Evolutionary conservation across 2,113 vertebrate genomes (phyloP), one percentile per base, ranked within the genome.

Genomic region (Nycticorax nycticorax): DNA sequence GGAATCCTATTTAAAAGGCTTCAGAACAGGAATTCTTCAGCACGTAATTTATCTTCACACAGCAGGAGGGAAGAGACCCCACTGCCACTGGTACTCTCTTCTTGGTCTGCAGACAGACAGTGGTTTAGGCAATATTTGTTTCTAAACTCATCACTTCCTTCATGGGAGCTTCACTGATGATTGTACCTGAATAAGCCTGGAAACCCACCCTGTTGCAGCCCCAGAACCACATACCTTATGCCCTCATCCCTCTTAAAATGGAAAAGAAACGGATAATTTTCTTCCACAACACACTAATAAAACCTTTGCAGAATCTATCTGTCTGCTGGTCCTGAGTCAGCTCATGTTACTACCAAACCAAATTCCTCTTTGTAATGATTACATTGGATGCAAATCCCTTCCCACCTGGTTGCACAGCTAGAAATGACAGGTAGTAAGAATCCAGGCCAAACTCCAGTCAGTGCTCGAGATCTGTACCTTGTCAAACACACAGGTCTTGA

Each of bases 1-100:
- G 14, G 18, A 85, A 87, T 80, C 17, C 47, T 71, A 10, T 68
- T 71, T 87, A 12, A 88, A 84, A 85, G 20, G 21, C 21, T 57
- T 69, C 56, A 79, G 75, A 84, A 41, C 13, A 72, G 13, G 57
- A 92, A 56, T 48, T 41, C 10, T 78, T 57, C 52, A 56, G 30
- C 7, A 72, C 1, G 12, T 2, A 3, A 28, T 45, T 85, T 53
- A 28, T 76, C 45, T 73, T 76, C 8, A 8, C 0, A 1, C 14
- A 93, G 48, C 30, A 56, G 39, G 11, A 48, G 37, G 27, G 37
- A 59, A 30, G 24, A 43, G 30, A 79, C 13, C 5, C 10, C 26
- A 12, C 2, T 39, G 50, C 39, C 14, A 21, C 45, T n/a, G 28
- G 9, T 73, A 12, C 28, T 91, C 23, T 60, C 14, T 19, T 69